Evolutionary conservation across 2,888 invertebrate genomes (phyloP), one percentile per base, ranked within the genome.

Genomic region (Pecten maximus): DNA sequence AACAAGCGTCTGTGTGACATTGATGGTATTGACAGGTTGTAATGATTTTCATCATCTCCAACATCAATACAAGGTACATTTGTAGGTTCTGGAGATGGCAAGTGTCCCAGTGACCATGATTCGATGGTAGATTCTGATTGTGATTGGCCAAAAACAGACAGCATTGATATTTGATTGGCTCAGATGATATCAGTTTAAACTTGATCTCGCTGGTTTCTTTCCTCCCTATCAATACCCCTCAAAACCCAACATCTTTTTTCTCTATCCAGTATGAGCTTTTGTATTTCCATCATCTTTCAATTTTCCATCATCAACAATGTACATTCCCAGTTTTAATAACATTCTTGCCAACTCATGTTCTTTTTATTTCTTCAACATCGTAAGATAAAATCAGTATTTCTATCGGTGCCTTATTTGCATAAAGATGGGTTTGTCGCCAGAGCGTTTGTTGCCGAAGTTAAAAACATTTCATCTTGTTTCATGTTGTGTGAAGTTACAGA

Each of bases 381-480:
- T 54, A 54, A 8, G 12, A 54, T 54, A n/a, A 54, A 54, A 54
- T 54, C 54, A 54, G 6, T 54, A 54, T n/a, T n/a, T n/a, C n/a
- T 23, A 74, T 15, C 23, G 50, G 50, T 2, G 23, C 4, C 35
- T 74, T 10, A 74, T 74, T 74, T 74, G 16, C 74, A 74, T 74
- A 74, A 74, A 74, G 28, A 74, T 74, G 74, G 74, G 35, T 74
- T 74, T 74, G 74, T 74, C 74, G 15, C 28, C 74, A 74, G 35
- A 35, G 10, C 35, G 74, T 35, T 74, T 35, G 35, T 35, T 23
- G 35, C 8, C 0, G 10, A 74, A 74, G 10, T 74, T 74, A 35
- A 74, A 74, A 74, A 74, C 35, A 74, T 74, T 74, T 74, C 74
- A 74, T 74, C 74, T 35, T 74, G 74, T 74, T 74, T 35, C 74